These are phyloP conservation scores for Calcarius ornatus DNA, from an alignment of 2,113 vertebrate genomes.

Conservation along the genomic window DNA sequence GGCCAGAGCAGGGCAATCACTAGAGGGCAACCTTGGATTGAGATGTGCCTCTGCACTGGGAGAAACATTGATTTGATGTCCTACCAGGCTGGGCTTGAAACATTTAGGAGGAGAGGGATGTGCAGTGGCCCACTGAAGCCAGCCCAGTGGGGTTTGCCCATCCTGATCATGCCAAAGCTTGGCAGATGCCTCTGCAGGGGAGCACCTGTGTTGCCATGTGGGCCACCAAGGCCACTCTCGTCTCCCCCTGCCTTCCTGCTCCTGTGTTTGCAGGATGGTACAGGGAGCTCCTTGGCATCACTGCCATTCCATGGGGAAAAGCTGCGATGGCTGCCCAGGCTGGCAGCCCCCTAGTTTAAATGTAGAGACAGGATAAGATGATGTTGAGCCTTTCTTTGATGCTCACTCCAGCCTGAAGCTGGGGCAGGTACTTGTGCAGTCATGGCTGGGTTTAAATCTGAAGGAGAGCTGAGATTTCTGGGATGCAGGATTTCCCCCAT, in stretches of 20 bases:
- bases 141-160: background rate
- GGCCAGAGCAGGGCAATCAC: constrained; percentile 22
- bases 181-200: background rate
- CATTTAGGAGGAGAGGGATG: accelerated
- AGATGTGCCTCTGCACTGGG: background rate
- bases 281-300: accelerated
- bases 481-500: background rate
- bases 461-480: background rate
- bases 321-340: background rate
- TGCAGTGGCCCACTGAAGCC: background rate
- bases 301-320: background rate
- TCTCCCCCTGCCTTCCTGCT: background rate
- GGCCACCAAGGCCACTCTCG: accelerated
- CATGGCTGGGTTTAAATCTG: accelerated
- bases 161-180: accelerated
- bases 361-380: background rate
- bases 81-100: background rate
- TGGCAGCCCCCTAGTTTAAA: background rate
- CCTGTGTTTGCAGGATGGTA: background rate
- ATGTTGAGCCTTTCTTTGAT: background rate
- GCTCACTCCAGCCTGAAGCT: accelerated
- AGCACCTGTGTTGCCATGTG: accelerated
- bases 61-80: background rate
- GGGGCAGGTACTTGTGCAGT: accelerated
- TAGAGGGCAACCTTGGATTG: constrained; percentile 54